A percentile compares a stretch with the other conserved stretches of the same genome.
These are phyloP conservation scores for Scaptodrosophila lebanonensis DNA, from an alignment of 1,140 invertebrate species.

Conservation along the genomic window DNA sequence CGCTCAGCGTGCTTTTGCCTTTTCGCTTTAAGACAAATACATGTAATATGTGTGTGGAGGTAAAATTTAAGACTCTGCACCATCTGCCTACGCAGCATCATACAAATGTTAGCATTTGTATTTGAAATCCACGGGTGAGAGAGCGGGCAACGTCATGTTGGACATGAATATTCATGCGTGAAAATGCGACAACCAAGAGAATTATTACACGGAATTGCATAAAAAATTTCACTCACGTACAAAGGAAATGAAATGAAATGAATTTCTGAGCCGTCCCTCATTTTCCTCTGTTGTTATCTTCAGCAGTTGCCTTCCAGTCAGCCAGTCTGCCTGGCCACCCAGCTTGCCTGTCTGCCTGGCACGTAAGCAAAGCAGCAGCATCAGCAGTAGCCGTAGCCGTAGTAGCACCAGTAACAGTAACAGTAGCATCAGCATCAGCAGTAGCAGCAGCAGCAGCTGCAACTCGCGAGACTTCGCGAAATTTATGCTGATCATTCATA, in stretches of 20 bases:
- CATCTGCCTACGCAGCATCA: too few species aligned
- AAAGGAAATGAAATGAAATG: slow-evolving; percentile 73
- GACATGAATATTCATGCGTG: slow-evolving; percentile 53
- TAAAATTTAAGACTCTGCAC: too few species aligned
- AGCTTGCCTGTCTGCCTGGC: slow-evolving; percentile 9
- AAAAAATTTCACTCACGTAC: slow-evolving; percentile 69
- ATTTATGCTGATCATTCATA: slow-evolving; percentile 75
- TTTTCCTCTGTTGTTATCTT: slow-evolving; percentile 50
- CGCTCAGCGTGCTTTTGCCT: too few species aligned
- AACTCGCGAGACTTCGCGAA: slow-evolving; percentile 55
- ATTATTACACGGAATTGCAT: slow-evolving; percentile 61
- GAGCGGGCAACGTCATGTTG: background rate
- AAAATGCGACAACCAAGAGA: slow-evolving; percentile 46
- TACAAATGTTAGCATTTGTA: slow-evolving; percentile 7
- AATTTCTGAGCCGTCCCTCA: slow-evolving; percentile 62
- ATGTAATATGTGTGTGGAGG: too few species aligned
- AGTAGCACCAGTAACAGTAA: too few species aligned
- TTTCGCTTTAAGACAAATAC: too few species aligned
- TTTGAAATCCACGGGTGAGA: too few species aligned
- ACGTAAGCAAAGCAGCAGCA: background rate
- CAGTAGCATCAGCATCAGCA: slow-evolving; percentile 13
- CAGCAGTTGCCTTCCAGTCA: slow-evolving; percentile 30
- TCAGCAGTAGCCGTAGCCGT: too few species aligned
- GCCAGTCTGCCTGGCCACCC: slow-evolving; percentile 10
- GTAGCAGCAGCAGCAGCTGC: slow-evolving; percentile 31